Conservation (phyloP, 2,888 invertebrate genomes). For the Dasypolia templi region DNA sequence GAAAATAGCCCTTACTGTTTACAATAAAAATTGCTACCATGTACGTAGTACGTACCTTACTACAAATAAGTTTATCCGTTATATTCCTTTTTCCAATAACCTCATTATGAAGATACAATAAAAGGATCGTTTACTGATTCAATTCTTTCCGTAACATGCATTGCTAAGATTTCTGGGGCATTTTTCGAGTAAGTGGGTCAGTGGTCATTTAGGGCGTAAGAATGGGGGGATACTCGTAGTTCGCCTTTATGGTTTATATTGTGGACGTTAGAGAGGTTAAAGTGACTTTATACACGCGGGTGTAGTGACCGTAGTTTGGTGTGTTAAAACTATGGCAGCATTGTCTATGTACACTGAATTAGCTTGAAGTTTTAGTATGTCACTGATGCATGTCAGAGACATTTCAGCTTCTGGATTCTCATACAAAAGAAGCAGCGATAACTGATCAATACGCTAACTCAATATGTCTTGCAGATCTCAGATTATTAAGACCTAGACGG, state of each 20-base stretch:
- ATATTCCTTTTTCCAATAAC: not conserved
- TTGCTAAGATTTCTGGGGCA: constrained; percentile 15
- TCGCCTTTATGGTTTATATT: constrained; percentile 17
- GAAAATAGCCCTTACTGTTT: not conserved
- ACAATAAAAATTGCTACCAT: not conserved
- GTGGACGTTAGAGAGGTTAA: not conserved
- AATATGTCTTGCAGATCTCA: not conserved
- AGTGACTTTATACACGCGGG: constrained; percentile 1
- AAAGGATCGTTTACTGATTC: not conserved
- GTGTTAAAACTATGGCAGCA: not conserved
- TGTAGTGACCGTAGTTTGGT: not conserved
- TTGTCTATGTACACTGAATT: not conserved
- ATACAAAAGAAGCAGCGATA: not conserved
- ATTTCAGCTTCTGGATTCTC: not conserved
- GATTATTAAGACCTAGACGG: not conserved
- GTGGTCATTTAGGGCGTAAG: constrained; percentile 5
- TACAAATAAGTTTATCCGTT: not conserved
- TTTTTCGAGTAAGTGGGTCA: constrained; percentile 28
- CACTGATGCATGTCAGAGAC: not conserved
- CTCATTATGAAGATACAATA: constrained; percentile 5
- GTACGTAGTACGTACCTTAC: not conserved
- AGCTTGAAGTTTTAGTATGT: not conserved
- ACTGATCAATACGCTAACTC: not conserved
- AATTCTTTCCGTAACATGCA: constrained; percentile 5
- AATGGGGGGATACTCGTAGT: not conserved